These are phyloP conservation scores for Drosophila truncata DNA, from an alignment of 1,140 invertebrate species.

Conservation along the genomic window DNA sequence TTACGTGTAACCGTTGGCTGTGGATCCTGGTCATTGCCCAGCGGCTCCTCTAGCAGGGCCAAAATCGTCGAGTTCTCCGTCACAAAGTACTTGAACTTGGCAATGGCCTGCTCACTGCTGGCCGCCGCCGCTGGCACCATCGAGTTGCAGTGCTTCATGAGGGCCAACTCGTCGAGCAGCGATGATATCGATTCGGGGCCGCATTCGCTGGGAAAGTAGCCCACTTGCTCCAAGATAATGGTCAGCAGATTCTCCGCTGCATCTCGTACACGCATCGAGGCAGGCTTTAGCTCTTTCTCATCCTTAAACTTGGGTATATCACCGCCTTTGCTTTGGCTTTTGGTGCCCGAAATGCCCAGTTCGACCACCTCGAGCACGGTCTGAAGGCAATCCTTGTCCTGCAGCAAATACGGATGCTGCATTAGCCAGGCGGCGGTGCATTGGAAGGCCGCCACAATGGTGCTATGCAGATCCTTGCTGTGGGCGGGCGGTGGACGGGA, in stretches of 20 bases:
- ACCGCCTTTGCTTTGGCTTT: constrained; percentile 94
- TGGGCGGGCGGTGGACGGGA: constrained; percentile 97
- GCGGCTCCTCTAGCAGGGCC: constrained; percentile 95
- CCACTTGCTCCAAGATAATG: constrained; percentile 96
- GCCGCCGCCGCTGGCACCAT: constrained; percentile 55
- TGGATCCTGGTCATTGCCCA: constrained; percentile 92
- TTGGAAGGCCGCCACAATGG: constrained; percentile 97
- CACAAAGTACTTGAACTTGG: constrained; percentile 95
- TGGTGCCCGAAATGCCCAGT: constrained; percentile 98
- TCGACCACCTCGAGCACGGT: constrained; percentile 98
- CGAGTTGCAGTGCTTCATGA: constrained; percentile 92
- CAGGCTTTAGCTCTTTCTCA: constrained; percentile 97
- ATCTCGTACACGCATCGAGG: constrained; percentile 97
- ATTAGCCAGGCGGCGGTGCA: constrained; percentile 97
- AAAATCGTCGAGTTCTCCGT: constrained; percentile 95
- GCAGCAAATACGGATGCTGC: constrained; percentile 93
- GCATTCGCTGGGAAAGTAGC: constrained; percentile 93
- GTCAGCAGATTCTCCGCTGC: constrained; percentile 97
- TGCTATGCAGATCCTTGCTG: constrained; percentile 99
- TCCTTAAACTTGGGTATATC: constrained; percentile 97
- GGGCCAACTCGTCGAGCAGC: constrained; percentile 93
- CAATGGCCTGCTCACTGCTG: constrained; percentile 77
- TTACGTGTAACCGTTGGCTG: constrained; percentile 90
- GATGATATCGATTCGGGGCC: constrained; percentile 94
- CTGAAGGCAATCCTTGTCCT: constrained; percentile 96